phyloP scores from a whole-genome alignment of 2,113 vertebrate genomes.

The Silurus glanis region DNA sequence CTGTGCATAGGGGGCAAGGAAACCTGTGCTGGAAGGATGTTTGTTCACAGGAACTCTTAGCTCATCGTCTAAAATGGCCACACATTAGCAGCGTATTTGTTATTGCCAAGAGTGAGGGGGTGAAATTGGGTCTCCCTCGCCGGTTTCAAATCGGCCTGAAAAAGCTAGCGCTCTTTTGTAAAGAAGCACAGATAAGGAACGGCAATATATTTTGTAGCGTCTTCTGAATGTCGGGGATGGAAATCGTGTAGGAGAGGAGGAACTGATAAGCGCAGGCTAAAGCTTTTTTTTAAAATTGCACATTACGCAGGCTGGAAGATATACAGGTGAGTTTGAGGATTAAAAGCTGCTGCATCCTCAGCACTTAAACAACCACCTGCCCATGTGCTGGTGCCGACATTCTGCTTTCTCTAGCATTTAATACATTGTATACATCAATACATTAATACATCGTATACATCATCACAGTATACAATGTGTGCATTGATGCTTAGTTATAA shows the following conservation, averaged over 20 bases:
- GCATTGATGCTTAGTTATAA: neutral
- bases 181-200: constrained; percentile 43
- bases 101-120: neutral
- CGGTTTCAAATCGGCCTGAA: constrained; percentile 3
- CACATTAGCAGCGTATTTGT: constrained; percentile 15
- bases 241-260: constrained; percentile 20
- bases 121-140: constrained; percentile 11
- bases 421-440: neutral
- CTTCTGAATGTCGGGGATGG: constrained; percentile 21
- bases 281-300: constrained; percentile 30
- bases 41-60: neutral
- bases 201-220: constrained; percentile 35
- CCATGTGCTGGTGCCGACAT: neutral
- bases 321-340: constrained; percentile 27
- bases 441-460: neutral
- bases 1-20: neutral
- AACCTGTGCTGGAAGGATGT: neutral
- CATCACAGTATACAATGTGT: neutral
- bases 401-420: constrained; percentile 3
- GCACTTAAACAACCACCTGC: neutral
- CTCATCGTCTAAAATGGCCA: constrained; percentile 6
- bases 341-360: neutral
- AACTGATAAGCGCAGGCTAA: constrained; percentile 40
- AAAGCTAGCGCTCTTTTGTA: constrained; percentile 14
- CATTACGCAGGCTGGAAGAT: constrained; percentile 26